Evolutionary conservation across 2,113 vertebrate species (phyloP).

Genomic region (Octodon degus): DNA sequence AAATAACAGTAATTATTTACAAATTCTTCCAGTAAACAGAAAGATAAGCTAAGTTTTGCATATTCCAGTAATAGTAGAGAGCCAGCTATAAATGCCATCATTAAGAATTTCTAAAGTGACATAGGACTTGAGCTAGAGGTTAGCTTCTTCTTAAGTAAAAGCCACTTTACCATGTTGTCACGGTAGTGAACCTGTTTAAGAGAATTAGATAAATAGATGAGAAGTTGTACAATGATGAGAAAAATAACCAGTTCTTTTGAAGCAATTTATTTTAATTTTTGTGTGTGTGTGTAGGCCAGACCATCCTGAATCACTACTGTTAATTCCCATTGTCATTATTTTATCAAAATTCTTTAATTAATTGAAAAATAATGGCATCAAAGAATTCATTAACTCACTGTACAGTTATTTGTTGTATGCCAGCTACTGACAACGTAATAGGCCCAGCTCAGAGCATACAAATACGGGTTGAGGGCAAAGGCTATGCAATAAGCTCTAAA

Average conservation of each 20-base stretch:
- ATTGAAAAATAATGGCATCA: background rate
- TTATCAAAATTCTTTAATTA: conserved; percentile 27
- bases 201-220: background rate
- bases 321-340: background rate
- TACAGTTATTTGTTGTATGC: background rate
- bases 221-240: background rate
- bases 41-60: background rate
- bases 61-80: background rate
- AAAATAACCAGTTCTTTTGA: background rate
- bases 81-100: background rate
- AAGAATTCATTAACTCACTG: background rate
- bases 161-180: background rate
- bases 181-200: background rate
- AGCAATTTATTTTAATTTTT: background rate
- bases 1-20: background rate
- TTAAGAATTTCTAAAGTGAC: background rate
- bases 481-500: background rate
- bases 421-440: no score
- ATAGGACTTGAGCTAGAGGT: background rate
- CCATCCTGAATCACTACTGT: background rate
- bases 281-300: background rate
- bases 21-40: background rate
- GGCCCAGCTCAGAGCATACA: background rate
- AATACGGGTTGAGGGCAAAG: rapidly evolving
- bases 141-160: background rate